Evolutionary conservation across 1,140 invertebrate genomes (phyloP), one percentile per base, ranked within the genome.

Genomic region (Drosophila serrata): DNA sequence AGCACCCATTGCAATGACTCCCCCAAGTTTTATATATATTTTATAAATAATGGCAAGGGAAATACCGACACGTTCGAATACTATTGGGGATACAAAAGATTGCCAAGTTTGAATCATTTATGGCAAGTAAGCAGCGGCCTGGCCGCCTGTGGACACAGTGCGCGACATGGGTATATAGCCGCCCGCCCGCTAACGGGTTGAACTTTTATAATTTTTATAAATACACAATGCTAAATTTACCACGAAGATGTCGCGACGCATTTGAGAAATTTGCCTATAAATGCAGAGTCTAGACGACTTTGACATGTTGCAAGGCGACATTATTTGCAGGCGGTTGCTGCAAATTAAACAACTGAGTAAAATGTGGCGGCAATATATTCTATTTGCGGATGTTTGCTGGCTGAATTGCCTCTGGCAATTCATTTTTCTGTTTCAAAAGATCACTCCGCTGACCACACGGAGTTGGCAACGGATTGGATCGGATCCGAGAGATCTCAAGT

Each of bases 141-240:
- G 31, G 31, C 31, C 49, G 35, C 29, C 13, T 12, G 27, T 22
- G 17, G 22, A 55, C 49, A 75, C 70, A 75, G 70, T 63, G 61
- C 51, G 73, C 59, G 73, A 48, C 53, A 24, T 76, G 33, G n/a
- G 24, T 33, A 46, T 76, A 76, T 64, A n/a, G 43, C 6, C 49
- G 40, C n/a, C 45, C 72, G 39, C 51, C 37, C 43, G 59, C 57
- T 45, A 53, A 74, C 69, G 49, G 69, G 73, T 64, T 75, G 73
- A 75, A 76, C 72, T 77, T 78, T 86, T 75, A 63, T 79, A 73
- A 64, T 80, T 75, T 55, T 79, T 84, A 84, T 65, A 88, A 68
- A 88, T 87, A 86, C 70, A 67, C 64, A 37, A 17, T n/a, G 63
- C 85, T 87, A 87, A 84, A 87, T 69, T 87, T 87, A 87, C 64